These are phyloP conservation scores for Astropecten irregularis DNA, from an alignment of 53 echinoderm and acorn worm species.

Conservation along the genomic window DNA sequence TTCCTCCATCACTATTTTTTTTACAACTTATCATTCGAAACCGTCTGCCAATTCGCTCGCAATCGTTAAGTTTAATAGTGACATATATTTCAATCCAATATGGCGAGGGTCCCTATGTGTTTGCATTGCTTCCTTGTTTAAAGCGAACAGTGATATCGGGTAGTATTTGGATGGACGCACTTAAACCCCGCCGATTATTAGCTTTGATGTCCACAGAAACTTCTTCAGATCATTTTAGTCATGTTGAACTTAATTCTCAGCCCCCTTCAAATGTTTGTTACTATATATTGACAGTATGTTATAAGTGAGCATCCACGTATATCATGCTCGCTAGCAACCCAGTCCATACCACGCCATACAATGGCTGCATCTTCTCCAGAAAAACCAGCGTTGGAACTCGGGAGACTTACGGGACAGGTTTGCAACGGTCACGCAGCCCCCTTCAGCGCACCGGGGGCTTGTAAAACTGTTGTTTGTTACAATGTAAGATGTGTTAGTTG, in stretches of 20 bases:
- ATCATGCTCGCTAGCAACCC: background rate
- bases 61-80: too few species aligned
- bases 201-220: background rate
- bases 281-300: background rate
- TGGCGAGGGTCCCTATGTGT: too few species aligned
- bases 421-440: background rate
- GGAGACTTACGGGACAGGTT: background rate
- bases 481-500: slow-evolving; percentile 29
- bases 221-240: slow-evolving; percentile 27
- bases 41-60: too few species aligned
- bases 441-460: slow-evolving; percentile 28
- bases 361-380: background rate
- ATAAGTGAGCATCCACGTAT: too few species aligned
- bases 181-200: too few species aligned
- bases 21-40: too few species aligned
- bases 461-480: slow-evolving; percentile 53
- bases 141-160: too few species aligned
- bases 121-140: too few species aligned
- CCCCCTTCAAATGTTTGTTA: background rate
- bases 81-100: too few species aligned
- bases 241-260: background rate
- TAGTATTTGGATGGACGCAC: too few species aligned
- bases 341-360: background rate
- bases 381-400: background rate
- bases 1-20: too few species aligned